Conservation (phyloP, 1,140 invertebrate species). For the Colletes latitarsis region DNA sequence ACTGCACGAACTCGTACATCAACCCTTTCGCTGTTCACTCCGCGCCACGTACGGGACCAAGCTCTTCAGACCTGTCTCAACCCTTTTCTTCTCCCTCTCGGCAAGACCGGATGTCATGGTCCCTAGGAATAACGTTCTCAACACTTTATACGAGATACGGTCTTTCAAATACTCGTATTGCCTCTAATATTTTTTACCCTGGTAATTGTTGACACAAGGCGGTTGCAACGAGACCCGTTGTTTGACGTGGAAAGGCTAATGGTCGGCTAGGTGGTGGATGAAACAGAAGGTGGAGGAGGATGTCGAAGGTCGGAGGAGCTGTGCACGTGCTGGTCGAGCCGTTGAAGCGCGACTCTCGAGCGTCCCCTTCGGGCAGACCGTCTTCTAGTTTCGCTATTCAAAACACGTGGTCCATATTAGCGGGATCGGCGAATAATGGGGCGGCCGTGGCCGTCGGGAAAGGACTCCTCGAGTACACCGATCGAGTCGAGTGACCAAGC, state of each 20-base stretch:
- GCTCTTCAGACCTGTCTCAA: too few species aligned
- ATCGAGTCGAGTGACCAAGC: conserved; percentile 64
- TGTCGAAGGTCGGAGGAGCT: conserved; percentile 58
- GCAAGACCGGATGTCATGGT: too few species aligned
- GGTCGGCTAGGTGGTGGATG: conserved; percentile 49
- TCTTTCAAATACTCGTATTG: too few species aligned
- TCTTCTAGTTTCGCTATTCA: conserved; percentile 64
- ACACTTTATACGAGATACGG: too few species aligned
- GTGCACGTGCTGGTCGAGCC: conserved; percentile 53
- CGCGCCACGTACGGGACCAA: too few species aligned
- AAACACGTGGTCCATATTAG: conserved; percentile 71
- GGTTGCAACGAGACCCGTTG: conserved; percentile 64
- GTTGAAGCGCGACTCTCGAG: conserved; percentile 55
- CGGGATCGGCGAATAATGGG: conserved; percentile 62
- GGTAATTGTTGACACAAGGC: conserved; percentile 25
- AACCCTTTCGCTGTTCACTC: background rate
- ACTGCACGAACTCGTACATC: background rate
- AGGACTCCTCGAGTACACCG: conserved; percentile 37
- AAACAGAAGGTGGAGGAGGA: conserved; percentile 40
- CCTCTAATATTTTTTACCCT: too few species aligned
- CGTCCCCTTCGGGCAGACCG: conserved; percentile 40
- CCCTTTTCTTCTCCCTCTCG: too few species aligned
- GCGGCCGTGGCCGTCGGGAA: conserved; percentile 16
- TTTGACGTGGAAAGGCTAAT: conserved; percentile 59
- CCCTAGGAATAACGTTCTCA: too few species aligned